Evolutionary conservation across 2,888 invertebrate species (phyloP).

Genomic region (Rhyacophila evoluta): DNA sequence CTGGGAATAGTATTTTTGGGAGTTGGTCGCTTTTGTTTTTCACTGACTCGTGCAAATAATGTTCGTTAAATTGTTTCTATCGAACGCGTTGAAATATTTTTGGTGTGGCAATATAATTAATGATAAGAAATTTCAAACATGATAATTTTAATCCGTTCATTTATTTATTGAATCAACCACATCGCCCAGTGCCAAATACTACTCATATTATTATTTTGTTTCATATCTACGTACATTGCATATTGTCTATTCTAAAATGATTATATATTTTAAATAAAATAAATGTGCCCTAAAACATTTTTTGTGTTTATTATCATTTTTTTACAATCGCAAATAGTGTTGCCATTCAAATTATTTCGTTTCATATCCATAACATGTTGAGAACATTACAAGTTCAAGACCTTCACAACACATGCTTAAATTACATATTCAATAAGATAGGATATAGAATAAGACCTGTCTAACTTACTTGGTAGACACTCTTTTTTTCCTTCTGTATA

Average conservation of each 20-base stretch:
- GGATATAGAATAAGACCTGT: too few species aligned
- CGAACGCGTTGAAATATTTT: background rate
- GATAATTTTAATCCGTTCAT: constrained; percentile 2
- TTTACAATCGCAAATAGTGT: background rate
- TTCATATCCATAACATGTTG: too few species aligned
- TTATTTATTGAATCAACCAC: constrained; percentile 19
- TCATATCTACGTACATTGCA: constrained; percentile 23
- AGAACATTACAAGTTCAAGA: too few species aligned
- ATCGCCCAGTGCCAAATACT: constrained; percentile 30
- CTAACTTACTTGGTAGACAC: too few species aligned
- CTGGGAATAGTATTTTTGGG: too few species aligned
- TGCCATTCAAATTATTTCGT: background rate
- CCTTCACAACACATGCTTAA: too few species aligned
- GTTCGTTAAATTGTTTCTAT: background rate
- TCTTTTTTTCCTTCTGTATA: too few species aligned
- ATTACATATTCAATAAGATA: too few species aligned
- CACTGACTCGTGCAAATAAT: too few species aligned
- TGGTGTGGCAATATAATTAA: background rate
- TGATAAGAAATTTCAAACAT: constrained; percentile 8
- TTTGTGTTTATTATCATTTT: too few species aligned
- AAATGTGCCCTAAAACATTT: constrained; percentile 20
- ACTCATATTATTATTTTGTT: constrained; percentile 20
- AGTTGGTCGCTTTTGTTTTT: too few species aligned
- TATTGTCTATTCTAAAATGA: constrained; percentile 1
- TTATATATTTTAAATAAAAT: constrained; percentile 29